Conservation (phyloP, 1,140 invertebrate species). For the Thereuonema tuberculata region DNA sequence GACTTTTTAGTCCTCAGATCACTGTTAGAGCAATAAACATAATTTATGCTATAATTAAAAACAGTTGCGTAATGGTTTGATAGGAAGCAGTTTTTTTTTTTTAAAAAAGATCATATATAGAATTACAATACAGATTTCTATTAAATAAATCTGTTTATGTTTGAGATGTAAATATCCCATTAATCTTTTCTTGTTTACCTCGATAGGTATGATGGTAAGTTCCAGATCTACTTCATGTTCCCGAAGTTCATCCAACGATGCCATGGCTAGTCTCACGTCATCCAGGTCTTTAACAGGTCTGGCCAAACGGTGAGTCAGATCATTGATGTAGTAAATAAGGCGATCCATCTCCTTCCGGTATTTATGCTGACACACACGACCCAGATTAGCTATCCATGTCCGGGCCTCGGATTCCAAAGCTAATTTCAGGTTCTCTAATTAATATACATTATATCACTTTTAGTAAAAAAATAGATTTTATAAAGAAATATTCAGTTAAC, state of each 20-base stretch:
- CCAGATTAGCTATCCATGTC: conserved; percentile 66
- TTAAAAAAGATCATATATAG: too few species aligned
- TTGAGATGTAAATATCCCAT: too few species aligned
- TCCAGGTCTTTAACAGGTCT: conserved; percentile 79
- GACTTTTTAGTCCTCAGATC: too few species aligned
- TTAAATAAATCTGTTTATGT: too few species aligned
- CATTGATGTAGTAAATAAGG: conserved; percentile 80
- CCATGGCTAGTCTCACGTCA: conserved; percentile 84
- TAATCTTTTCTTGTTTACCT: too few species aligned
- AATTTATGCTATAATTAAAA: too few species aligned
- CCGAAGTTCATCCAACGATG: conserved; percentile 78
- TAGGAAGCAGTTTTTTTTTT: too few species aligned
- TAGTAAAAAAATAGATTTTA: conserved; percentile 7
- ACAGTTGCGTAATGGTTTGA: too few species aligned
- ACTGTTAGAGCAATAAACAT: too few species aligned
- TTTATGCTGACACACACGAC: conserved; percentile 79
- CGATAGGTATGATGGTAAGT: conserved; percentile 79
- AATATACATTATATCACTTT: too few species aligned
- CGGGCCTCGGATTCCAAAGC: conserved; percentile 72
- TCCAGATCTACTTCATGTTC: conserved; percentile 94
- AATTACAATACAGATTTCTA: too few species aligned
- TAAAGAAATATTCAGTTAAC: background rate
- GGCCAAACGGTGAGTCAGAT: conserved; percentile 74
- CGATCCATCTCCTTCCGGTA: conserved; percentile 89
- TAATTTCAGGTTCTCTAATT: conserved; percentile 70